Evolutionary conservation across 1,140 invertebrate species (phyloP).

Genomic region (Limonius californicus): DNA sequence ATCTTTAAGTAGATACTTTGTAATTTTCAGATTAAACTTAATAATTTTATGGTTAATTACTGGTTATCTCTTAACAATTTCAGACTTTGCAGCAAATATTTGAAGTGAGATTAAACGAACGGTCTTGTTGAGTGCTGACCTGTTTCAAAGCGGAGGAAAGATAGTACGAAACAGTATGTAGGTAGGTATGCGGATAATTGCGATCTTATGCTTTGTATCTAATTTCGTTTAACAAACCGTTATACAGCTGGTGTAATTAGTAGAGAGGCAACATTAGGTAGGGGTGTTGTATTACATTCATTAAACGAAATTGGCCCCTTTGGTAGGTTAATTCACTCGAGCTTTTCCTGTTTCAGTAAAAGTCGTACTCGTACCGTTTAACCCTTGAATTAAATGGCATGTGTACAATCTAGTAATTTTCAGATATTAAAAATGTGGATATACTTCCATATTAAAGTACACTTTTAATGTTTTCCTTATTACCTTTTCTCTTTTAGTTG

Average conservation of each 20-base stretch:
- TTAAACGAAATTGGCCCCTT: slow-evolving; percentile 13
- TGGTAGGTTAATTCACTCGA: slow-evolving; percentile 8
- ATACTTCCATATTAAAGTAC: neutral
- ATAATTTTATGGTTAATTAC: too few relatives aligned
- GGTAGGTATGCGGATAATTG: slow-evolving; percentile 1
- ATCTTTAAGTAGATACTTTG: slow-evolving; percentile 5
- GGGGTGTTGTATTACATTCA: slow-evolving; percentile 13
- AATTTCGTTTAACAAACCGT: slow-evolving; percentile 14
- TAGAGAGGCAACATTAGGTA: slow-evolving; percentile 1
- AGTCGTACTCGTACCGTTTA: neutral
- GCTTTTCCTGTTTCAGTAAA: neutral
- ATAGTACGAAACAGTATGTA: slow-evolving; percentile 4
- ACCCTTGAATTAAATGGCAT: neutral
- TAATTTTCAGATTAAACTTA: neutral
- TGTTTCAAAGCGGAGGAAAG: neutral
- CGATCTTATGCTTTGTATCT: slow-evolving; percentile 10
- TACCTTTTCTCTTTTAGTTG: too few relatives aligned
- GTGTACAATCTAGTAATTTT: neutral
- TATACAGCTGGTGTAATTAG: slow-evolving; percentile 6
- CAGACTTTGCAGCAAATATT: too few relatives aligned
- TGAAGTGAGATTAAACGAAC: too few relatives aligned
- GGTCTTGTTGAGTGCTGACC: too few relatives aligned
- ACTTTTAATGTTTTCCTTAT: too few relatives aligned
- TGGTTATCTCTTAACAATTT: too few relatives aligned
- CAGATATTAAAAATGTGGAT: neutral